These are phyloP conservation scores for Tychaedon coryphoeus DNA, from an alignment of 2,113 vertebrate species.

Conservation along the genomic window DNA sequence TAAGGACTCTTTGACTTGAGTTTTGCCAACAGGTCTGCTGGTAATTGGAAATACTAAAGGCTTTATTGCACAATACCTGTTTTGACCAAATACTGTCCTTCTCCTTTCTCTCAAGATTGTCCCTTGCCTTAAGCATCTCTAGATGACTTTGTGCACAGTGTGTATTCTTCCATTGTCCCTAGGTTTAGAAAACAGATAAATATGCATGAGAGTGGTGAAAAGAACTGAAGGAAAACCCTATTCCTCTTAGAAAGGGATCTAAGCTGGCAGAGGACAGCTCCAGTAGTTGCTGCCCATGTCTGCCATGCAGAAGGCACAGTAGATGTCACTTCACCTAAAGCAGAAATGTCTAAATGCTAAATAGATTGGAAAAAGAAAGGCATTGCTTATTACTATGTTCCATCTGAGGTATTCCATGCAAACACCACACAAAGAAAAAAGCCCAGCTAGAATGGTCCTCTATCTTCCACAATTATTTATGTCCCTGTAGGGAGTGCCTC, in stretches of 20 bases:
- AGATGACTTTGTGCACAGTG: background rate
- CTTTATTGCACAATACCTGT: background rate
- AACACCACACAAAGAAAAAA: background rate
- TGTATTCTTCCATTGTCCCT: background rate
- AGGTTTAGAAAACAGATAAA: background rate
- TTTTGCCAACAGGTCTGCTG: background rate
- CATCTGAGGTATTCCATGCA: background rate
- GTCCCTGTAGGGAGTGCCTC: background rate
- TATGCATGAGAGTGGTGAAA: background rate
- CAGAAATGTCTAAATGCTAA: background rate
- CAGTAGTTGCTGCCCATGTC: background rate
- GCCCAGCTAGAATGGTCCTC: background rate
- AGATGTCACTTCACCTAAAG: background rate
- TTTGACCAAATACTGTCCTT: background rate
- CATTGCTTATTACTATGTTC: background rate
- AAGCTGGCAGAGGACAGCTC: background rate
- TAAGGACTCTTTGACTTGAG: background rate
- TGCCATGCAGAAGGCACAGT: background rate
- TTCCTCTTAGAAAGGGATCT: background rate
- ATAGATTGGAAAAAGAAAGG: background rate
- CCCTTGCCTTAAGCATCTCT: background rate
- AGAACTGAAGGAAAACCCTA: background rate
- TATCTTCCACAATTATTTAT: background rate
- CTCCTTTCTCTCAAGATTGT: background rate
- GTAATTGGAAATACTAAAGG: background rate